These are phyloP conservation scores for Nestor notabilis DNA, from an alignment of 2,113 vertebrate species.

Conservation along the genomic window DNA sequence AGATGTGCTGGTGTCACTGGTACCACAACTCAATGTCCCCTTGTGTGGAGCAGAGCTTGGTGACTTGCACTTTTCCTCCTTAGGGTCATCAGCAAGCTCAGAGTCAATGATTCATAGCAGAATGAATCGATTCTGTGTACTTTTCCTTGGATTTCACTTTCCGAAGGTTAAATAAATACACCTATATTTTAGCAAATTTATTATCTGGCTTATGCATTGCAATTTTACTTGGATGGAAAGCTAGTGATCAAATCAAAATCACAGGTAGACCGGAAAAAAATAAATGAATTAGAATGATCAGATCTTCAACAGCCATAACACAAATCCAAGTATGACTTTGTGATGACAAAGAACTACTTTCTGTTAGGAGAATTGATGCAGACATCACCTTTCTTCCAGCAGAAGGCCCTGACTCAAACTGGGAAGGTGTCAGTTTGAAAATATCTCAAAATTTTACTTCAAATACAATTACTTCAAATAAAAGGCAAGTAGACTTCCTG, in stretches of 20 bases:
- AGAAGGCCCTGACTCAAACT: background rate
- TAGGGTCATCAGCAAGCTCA: background rate
- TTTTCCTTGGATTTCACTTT: background rate
- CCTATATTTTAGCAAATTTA: background rate
- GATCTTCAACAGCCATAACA: background rate
- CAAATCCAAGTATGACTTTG: background rate
- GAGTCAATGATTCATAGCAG: background rate
- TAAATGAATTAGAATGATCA: background rate
- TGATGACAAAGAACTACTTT: background rate
- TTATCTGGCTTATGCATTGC: background rate
- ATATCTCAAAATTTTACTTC: background rate
- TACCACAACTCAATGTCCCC: fast-evolving
- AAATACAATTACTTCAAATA: background rate
- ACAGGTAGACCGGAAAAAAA: background rate
- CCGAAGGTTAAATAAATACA: constrained; percentile 1
- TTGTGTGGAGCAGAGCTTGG: fast-evolving
- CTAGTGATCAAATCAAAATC: background rate
- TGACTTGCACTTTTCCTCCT: background rate
- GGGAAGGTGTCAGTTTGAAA: background rate
- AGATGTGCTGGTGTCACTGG: fast-evolving
- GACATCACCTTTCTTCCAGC: background rate
- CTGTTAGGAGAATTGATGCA: background rate
- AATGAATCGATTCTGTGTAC: background rate
- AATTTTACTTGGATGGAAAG: background rate
- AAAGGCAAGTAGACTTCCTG: background rate